These are phyloP conservation scores for Arothron firmamentum DNA, from an alignment of 2,113 vertebrate genomes.

Conservation along the genomic window DNA sequence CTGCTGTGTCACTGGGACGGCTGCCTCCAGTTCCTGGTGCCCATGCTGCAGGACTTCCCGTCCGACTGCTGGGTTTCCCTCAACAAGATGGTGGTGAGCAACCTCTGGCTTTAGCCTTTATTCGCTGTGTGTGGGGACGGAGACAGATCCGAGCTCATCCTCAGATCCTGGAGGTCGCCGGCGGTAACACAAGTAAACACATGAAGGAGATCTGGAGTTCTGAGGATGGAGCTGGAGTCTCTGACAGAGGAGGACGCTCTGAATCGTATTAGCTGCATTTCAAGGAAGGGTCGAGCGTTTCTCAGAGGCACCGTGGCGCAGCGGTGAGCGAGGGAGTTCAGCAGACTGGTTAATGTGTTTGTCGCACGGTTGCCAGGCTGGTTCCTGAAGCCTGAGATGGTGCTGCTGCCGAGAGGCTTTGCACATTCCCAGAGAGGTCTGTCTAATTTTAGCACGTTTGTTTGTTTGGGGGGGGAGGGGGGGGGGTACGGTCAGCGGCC, in stretches of 20 bases:
- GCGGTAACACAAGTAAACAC: background rate
- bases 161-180: no score
- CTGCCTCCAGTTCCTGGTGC: slow-evolving; percentile 87
- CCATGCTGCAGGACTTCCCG: slow-evolving; percentile 97
- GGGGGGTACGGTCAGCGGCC: no score
- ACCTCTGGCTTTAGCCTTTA: background rate
- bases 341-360: slow-evolving; percentile 9
- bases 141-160: no score
- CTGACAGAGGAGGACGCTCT: background rate
- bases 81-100: slow-evolving; percentile 96
- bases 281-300: background rate
- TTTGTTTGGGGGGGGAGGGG: no score
- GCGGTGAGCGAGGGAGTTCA: slow-evolving; percentile 11
- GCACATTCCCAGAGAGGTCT: no score
- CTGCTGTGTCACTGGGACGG: slow-evolving; percentile 79
- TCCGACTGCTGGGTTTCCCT: slow-evolving; percentile 96
- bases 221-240: background rate
- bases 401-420: no score
- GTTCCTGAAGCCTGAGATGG: no score
- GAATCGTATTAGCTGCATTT: background rate
- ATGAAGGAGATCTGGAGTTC: background rate
- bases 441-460: no score
- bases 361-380: slow-evolving; percentile 3
- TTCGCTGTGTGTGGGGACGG: no score
- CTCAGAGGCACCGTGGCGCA: background rate